A percentile compares a stretch with the other conserved stretches of the same genome.
phyloP scores from a whole-genome alignment of 2,113 vertebrate species.

The Gopherus flavomarginatus region DNA sequence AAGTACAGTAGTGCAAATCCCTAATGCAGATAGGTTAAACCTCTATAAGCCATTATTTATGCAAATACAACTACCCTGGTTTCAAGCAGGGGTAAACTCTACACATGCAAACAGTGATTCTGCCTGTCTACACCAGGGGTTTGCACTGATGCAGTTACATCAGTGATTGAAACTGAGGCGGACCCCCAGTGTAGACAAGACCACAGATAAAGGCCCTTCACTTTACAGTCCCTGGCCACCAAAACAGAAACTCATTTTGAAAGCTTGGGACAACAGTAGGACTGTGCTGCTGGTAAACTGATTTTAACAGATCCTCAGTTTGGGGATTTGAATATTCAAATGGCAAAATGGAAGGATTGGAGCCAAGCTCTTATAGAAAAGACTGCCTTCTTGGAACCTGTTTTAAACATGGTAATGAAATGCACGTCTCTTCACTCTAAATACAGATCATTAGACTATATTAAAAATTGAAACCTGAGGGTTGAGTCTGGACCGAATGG shows the following conservation, averaged over 20 bases:
- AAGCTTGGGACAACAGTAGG: neutral
- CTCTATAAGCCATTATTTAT: neutral
- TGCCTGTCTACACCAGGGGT: neutral
- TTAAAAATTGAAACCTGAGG: neutral
- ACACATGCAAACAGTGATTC: neutral
- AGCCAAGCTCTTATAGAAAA: neutral
- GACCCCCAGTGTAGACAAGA: neutral
- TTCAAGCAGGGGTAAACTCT: neutral
- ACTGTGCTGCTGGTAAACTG: neutral
- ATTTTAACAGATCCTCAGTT: neutral
- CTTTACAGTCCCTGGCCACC: neutral
- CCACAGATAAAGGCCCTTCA: neutral
- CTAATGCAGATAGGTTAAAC: neutral
- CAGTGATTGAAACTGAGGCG: neutral
- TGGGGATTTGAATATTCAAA: neutral
- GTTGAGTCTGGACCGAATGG: neutral
- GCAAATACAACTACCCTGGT: neutral
- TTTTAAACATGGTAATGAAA: neutral
- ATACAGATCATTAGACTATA: neutral
- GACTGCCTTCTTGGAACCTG: neutral
- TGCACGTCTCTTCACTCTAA: neutral
- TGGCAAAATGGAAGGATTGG: neutral
- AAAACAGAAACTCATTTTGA: neutral
- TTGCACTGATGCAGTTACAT: neutral
- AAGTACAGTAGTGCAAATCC: neutral